Conservation (phyloP, 2,797 vertebrate genomes). For the Scleropages formosus region DNA sequence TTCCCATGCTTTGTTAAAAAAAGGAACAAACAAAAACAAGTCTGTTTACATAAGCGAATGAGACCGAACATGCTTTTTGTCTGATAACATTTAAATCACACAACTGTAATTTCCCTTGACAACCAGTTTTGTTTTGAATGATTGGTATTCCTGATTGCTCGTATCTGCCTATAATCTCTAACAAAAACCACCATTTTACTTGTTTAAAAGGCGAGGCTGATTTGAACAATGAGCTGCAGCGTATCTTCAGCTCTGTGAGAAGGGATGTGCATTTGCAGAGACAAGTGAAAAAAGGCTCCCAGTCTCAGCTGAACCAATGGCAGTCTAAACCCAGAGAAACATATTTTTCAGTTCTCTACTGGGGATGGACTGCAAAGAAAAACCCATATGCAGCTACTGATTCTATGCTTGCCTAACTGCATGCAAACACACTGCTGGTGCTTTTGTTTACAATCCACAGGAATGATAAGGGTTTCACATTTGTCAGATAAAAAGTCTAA, state of each 20-base stretch:
- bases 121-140: constrained; percentile 12
- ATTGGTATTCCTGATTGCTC: constrained; percentile 16
- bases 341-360: neutral
- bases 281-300: neutral
- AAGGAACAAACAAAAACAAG: neutral
- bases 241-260: neutral
- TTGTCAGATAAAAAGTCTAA: neutral
- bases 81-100: constrained; percentile 18
- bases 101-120: constrained; percentile 7
- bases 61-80: neutral
- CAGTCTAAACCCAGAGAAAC: neutral
- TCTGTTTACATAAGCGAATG: neutral
- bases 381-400: no score
- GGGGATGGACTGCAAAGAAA: neutral
- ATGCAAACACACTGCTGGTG: neutral
- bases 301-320: neutral
- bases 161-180: constrained; percentile 8
- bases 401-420: neutral
- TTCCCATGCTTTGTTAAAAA: neutral
- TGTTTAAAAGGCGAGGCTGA: neutral
- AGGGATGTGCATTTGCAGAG: neutral
- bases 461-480: constrained; percentile 8
- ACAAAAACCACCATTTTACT: constrained; percentile 6
- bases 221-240: neutral
- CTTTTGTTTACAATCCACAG: constrained; percentile 14